These are phyloP conservation scores for Ichneumon xanthorius DNA, from an alignment of 2,888 invertebrate genomes.

Conservation along the genomic window DNA sequence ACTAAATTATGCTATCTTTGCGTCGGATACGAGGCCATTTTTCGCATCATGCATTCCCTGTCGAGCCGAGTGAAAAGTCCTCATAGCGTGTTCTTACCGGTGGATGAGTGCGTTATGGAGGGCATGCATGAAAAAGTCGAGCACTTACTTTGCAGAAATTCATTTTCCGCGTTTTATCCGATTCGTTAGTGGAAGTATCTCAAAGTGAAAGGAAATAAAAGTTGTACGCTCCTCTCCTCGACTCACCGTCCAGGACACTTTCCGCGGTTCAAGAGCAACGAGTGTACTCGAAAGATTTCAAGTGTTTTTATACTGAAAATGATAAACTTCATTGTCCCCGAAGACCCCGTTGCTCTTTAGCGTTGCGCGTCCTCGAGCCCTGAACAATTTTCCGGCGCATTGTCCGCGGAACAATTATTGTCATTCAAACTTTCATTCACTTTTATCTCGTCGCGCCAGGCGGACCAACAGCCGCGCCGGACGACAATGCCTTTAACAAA, in stretches of 20 bases:
- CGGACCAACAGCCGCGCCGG: no score
- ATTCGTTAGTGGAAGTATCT: not conserved
- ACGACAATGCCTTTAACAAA: not conserved
- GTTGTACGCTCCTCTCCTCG: no score
- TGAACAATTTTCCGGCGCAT: not conserved
- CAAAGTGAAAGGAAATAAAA: not conserved
- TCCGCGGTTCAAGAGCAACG: not conserved
- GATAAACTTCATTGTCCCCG: not conserved
- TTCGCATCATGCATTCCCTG: not conserved
- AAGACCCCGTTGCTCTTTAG: not conserved
- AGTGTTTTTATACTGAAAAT: not conserved
- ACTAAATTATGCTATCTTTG: not conserved
- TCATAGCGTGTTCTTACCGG: not conserved
- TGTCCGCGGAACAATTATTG: not conserved
- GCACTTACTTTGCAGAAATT: not conserved
- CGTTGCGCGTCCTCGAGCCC: no score
- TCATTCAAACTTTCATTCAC: not conserved
- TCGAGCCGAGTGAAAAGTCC: not conserved
- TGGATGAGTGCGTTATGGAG: not conserved
- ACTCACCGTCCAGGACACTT: not conserved
- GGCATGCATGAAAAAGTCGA: not conserved
- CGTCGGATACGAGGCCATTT: not conserved
- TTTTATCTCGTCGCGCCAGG: not conserved
- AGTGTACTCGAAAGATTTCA: not conserved
- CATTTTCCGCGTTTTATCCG: not conserved